Evolutionary conservation across 2,113 vertebrate genomes (phyloP).

Genomic region (Catharus bicknelli): DNA sequence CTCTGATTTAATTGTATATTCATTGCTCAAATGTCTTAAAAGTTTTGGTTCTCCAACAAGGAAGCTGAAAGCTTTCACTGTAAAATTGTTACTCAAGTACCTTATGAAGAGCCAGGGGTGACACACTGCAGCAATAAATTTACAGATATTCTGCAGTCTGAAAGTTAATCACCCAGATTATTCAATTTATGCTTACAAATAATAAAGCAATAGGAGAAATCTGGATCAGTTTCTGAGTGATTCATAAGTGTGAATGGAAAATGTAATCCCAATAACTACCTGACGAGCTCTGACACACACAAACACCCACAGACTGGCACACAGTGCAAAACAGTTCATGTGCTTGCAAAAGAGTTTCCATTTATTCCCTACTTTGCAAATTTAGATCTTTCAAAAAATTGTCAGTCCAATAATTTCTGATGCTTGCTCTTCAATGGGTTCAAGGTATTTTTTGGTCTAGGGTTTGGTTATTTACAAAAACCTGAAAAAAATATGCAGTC

Average conservation of each 20-base stretch:
- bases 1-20: neutral
- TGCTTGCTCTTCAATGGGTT: neutral
- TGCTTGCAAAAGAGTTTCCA: constrained; percentile 45
- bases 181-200: constrained; percentile 38
- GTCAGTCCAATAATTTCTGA: neutral
- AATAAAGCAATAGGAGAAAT: constrained; percentile 19
- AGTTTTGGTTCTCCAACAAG: neutral
- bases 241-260: constrained; percentile 41
- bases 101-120: neutral
- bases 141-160: neutral
- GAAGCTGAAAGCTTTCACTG: neutral
- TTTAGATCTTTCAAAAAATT: neutral
- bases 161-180: constrained; percentile 20
- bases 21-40: neutral
- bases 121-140: neutral
- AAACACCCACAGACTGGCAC: constrained; percentile 22
- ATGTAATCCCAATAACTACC: constrained; percentile 15
- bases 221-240: constrained; percentile 34
- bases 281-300: constrained; percentile 50
- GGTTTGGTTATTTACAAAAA: neutral
- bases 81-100: neutral
- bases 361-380: neutral
- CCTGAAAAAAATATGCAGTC: neutral
- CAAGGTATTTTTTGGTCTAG: neutral
- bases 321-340: neutral